Evolutionary conservation across 2,888 invertebrate genomes (phyloP).

Genomic region (Drosophila borealis): DNA sequence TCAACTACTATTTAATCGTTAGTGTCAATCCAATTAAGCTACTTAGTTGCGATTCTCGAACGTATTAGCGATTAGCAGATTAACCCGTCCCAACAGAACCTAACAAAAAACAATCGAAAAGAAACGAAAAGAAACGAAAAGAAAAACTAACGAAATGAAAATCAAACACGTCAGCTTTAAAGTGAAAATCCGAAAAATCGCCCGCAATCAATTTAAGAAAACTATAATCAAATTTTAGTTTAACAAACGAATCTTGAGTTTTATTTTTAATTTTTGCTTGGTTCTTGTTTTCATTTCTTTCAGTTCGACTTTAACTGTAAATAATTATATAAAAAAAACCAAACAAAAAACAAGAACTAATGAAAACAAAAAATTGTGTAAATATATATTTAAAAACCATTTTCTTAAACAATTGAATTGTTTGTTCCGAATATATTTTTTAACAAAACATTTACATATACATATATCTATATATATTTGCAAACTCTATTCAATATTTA

Average conservation of each 20-base stretch:
- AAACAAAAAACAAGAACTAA: constrained; percentile 17
- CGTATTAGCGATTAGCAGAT: constrained; percentile 85
- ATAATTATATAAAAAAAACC: constrained; percentile 75
- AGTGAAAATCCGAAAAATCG: constrained; percentile 35
- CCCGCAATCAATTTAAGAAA: constrained; percentile 32
- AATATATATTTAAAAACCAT: constrained; percentile 76
- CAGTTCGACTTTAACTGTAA: constrained; percentile 76
- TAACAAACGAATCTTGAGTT: constrained; percentile 40
- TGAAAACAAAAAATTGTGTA: constrained; percentile 68
- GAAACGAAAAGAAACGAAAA: constrained; percentile 24
- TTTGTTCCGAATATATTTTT: constrained; percentile 76
- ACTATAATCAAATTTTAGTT: constrained; percentile 59
- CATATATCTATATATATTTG: constrained; percentile 76
- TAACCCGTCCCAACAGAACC: constrained; percentile 84
- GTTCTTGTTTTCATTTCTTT: constrained; percentile 52
- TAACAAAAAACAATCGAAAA: constrained; percentile 43
- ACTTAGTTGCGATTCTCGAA: constrained; percentile 77
- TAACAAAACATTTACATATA: constrained; percentile 66
- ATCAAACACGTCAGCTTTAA: constrained; percentile 55
- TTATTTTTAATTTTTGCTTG: constrained; percentile 57
- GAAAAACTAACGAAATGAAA: constrained; percentile 34
- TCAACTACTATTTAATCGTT: constrained; percentile 61
- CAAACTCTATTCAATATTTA: constrained; percentile 79
- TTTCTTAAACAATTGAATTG: constrained; percentile 64
- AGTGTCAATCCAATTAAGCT: constrained; percentile 77